Base-by-base conservation (phyloP, 2,888 invertebrate genomes). In the Hydrotaea cyrtoneurina region DNA sequence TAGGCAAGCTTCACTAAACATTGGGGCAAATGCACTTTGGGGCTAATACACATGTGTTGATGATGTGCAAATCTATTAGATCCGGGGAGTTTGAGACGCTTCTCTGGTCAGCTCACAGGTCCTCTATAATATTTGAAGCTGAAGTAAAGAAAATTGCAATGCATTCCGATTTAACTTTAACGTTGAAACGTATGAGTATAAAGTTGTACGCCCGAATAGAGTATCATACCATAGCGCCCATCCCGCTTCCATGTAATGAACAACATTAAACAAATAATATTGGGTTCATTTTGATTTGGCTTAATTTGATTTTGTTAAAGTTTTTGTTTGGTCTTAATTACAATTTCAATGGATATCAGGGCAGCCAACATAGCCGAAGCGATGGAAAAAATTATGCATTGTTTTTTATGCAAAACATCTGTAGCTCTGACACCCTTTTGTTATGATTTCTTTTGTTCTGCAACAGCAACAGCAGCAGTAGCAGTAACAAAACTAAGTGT, bases 321-420 rank as follows among this genome's bases (percentile, higher is more conserved):
- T 80, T 55, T 79, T 78, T 78, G 76, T 78, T 84, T 76, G 69
- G 76, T 83, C 81, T 83, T 83, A 86, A 83, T 86, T 86, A 83
- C 80, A 83, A 78, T 86, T 78, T 79, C 83, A 83, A 83, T 76
- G 83, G 69, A 64, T 66, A 74, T 80, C 82, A 72, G 46, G 53
- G 75, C 11, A 72, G 39, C 71, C n/a, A 80, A 2, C 31, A 26
- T 39, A n/a, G n/a, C n/a, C n/a, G n/a, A n/a, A 26, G 43, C 1
- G 50, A 1, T n/a, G 53, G 71, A 23, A 69, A 82, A 85, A 82
- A 85, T 85, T 85, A 85, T 85, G 82, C 85, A 85, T 85, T 85
- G 85, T 82, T 85, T 85, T 85, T 85, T 85, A 85, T 85, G 85
- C 85, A 80, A 80, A 85, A 85, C 85, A 85, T 85, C 82, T 85